These are phyloP conservation scores for Varanus salvator DNA, from an alignment of 2,113 vertebrate species.

Conservation along the genomic window DNA sequence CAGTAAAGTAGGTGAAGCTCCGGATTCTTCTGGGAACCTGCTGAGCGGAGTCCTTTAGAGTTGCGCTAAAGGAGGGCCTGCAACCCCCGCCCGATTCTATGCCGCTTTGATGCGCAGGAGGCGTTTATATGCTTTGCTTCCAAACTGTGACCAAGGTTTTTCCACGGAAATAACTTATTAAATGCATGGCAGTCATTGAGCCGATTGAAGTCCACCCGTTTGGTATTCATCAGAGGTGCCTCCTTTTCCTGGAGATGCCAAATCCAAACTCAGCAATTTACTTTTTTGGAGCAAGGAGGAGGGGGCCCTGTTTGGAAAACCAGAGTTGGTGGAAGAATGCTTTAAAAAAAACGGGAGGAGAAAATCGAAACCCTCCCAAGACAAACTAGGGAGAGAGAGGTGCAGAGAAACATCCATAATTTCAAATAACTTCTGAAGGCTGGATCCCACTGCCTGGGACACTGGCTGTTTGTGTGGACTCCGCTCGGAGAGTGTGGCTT, in stretches of 20 bases:
- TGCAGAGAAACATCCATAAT: constrained; percentile 43
- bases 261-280: constrained; percentile 63
- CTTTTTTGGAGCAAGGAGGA: constrained; percentile 33
- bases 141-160: constrained; percentile 78
- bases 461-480: constrained; percentile 65
- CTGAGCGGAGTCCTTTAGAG: constrained; percentile 64
- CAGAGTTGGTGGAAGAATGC: fast-evolving
- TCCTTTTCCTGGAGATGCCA: constrained; percentile 32
- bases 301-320: neutral
- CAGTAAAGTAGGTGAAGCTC: constrained; percentile 51
- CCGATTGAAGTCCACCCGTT: constrained; percentile 73
- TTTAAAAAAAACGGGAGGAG: neutral
- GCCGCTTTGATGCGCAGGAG: constrained; percentile 79
- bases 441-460: constrained; percentile 61
- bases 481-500: constrained; percentile 47
- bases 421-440: constrained; percentile 47
- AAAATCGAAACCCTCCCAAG: neutral
- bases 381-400: constrained; percentile 28
- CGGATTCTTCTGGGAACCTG: constrained; percentile 54
- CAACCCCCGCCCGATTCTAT: constrained; percentile 25
- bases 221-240: constrained; percentile 75
- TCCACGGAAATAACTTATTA: constrained; percentile 86
- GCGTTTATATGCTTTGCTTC: constrained; percentile 83
- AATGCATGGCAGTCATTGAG: constrained; percentile 66
- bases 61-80: constrained; percentile 67